Evolutionary conservation across 2,113 vertebrate genomes (phyloP), one percentile per base, ranked within the genome.

Genomic region (Stomatorhinus ivindoensis): DNA sequence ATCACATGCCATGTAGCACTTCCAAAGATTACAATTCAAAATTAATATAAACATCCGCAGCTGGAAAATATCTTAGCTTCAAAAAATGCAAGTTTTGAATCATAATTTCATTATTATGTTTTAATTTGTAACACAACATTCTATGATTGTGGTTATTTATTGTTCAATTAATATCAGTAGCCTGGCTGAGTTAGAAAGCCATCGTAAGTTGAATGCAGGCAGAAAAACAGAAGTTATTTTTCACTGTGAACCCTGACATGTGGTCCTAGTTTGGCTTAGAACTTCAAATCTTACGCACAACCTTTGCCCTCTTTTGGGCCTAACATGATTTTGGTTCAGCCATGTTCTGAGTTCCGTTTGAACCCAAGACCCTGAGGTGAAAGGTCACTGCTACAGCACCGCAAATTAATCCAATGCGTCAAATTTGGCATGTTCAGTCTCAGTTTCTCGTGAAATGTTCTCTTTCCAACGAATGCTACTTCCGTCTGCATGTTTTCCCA

Each of bases 351-450:
- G 94, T 89, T 93, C 91, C 83, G 80, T 92, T 93, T 83, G 95
- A 96, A 94, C 95, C 92, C 46, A 8, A 90, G 93, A 92, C 92
- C 93, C 93, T 88, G 42, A 42, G 95, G 92, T 95, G 94, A 95
- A 89, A 92, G 95, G 95, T 95, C 96, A 94, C 89, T 92, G 92
- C 91, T 91, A 93, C 93, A 92, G 94, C 95, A 93, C 95, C 94
- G 95, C 95, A 96, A 96, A 96, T 96, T 95, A 96, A 96, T 94
- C 95, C 96, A 96, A 96, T 96, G 95, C 94, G 95, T 95, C 96
- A 96, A 95, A 96, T 55, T 91, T 93, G 93, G 93, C 93, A 96
- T 96, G 94, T 94, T 95, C 93, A 94, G 92, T 91, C 90, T 91
- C 93, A 91, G 92, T 92, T 91, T 91, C 91, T 73, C 39, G 65